Base-by-base conservation (phyloP, 2,113 vertebrate species). In the Leptocoma aspasia region DNA sequence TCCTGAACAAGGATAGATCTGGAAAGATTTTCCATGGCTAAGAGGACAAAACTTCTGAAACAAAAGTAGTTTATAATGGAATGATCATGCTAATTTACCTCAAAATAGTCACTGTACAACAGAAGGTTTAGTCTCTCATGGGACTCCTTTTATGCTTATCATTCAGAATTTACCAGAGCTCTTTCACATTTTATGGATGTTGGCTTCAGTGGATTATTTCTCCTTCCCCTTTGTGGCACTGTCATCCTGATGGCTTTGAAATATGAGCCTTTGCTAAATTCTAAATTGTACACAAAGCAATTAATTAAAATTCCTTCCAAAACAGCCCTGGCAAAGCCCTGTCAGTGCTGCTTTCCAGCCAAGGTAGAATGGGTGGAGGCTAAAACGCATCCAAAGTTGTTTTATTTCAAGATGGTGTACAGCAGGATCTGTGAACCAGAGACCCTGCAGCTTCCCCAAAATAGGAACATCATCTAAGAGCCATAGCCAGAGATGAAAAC, bases 281-380 rank as follows among this genome's bases (percentile, higher is more conserved):
- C 80, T 42, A 79, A 68, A 89, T 53, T 85, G 70, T 92, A 93
- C 94, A 97, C 86, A 93, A 95, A 94, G 73, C 89, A 86, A 96
- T 96, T 95, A 91, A 96, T 96, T 96, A 82, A 84, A 94, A 95
- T 94, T 84, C 91, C 70, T 96, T 93, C 86, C 77, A 56, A 94
- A 91, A 53, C 59, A 91, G 81, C 76, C 86, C 91, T 72, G 76
- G 94, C 66, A 49, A 73, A 92, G 42, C 59, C 70, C n/a, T 24
- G 31, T 28, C 69, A n/a, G 33, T 54, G 63, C 53, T 63, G 72
- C 81, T 88, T 78, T 78, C 59, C 77, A 83, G 80, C 68, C 89
- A 88, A 91, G 92, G 94, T 94, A 13, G 82, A 27, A 60, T 19
- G 71, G 53, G 72, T 1, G 26, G 83, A 90, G 82, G 68, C 26